Percentiles rank a stretch among this genome's conserved stretches.
phyloP scores from a whole-genome alignment of 2,113 vertebrate genomes.

The Erythrocebus patas region DNA sequence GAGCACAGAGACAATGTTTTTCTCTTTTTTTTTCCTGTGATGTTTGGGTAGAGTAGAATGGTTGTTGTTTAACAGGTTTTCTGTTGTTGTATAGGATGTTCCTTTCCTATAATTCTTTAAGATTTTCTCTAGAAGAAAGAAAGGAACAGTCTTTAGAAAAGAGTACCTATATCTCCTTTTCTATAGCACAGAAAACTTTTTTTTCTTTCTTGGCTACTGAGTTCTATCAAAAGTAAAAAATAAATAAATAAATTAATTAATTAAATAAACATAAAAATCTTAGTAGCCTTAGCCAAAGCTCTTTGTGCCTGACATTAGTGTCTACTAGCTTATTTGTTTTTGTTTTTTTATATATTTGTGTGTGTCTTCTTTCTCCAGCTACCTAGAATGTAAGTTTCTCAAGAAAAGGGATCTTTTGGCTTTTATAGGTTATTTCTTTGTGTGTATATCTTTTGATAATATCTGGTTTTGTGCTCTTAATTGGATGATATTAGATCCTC shows the following conservation, averaged over 20 bases:
- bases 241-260: background rate
- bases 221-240: background rate
- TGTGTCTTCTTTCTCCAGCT: background rate
- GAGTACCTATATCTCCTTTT: background rate
- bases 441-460: background rate
- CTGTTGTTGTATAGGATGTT: no score
- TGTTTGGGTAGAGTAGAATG: no score
- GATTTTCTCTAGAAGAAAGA: background rate
- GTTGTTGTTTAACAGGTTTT: no score
- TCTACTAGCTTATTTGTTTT: background rate
- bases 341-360: background rate
- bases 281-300: background rate
- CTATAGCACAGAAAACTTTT: background rate
- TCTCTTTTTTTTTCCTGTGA: no score
- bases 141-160: no score
- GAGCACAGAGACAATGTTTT: no score
- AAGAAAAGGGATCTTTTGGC: background rate
- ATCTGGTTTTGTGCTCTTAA: background rate
- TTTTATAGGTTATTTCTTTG: background rate
- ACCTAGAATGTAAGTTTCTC: background rate
- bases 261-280: background rate
- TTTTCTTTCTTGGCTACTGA: background rate
- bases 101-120: background rate
- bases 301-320: background rate
- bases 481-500: background rate